Base-by-base conservation (phyloP, 2,113 vertebrate species). In the Pyrgilauda ruficollis region DNA sequence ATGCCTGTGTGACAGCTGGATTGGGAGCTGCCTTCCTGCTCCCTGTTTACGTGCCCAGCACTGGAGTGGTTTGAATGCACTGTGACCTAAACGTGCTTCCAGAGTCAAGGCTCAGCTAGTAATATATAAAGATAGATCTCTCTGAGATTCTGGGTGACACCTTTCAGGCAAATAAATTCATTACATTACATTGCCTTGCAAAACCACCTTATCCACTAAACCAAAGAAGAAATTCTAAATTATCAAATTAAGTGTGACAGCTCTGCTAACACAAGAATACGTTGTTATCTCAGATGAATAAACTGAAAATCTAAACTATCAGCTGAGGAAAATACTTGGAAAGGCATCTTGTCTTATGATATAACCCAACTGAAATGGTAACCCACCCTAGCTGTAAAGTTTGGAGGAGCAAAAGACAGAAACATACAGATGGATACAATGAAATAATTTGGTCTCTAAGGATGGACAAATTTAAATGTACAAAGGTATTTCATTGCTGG, bases 191-290 rank as follows among this genome's bases (percentile, higher is more conserved):
- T 7, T 84, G 81, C 62, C 66, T 93, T 79, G 70, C 74, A 87
- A 94, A 95, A 68, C 23, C n/a, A 88, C 69, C 47, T 84, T 64
- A 75, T 58, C 59, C 67, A 73, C 80, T 87, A 90, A 84, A 50
- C 19, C 56, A 86, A 94, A 68, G 76, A 92, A 91, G 56, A 91
- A 96, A 89, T 78, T 86, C 87, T 85, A 47, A 90, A 81, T 92
- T 89, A 88, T 72, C 69, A 89, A 96, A 95, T 96, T 73, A 91
- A 92, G 70, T 68, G 81, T 94, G 95, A 91, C 94, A 96, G 84
- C 77, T 87, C 70, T 80, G 69, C 84, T 95, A 95, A 84, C 67
- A 72, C 41, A 59, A 80, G 80, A 90, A 89, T 73, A 73, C 15
- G 4, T 58, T 87, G 87, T 91, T 93, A 87, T 92, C 73, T 93